A percentile compares a stretch with the other conserved stretches of the same genome.
Evolutionary conservation across 2,797 vertebrate genomes (phyloP).

Genomic region (Sciurus vulgaris): DNA sequence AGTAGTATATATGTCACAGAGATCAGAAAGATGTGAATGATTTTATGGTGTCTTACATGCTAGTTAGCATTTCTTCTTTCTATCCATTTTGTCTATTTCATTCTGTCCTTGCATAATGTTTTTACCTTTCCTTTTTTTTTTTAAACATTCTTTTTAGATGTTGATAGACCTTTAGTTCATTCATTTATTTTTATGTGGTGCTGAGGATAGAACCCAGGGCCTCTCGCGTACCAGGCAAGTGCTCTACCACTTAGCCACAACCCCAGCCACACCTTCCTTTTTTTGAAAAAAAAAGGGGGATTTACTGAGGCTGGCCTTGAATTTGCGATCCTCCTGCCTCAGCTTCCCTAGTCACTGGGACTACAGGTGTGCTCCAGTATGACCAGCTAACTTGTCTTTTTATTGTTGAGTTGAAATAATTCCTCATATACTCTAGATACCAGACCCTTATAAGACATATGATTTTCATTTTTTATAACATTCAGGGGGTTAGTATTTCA

Average conservation of each 20-base stretch:
- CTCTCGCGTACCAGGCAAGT: too few species aligned
- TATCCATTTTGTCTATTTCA: not conserved
- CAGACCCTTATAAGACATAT: not conserved
- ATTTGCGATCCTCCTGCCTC: too few species aligned
- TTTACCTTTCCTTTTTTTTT: not conserved
- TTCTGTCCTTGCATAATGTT: not conserved
- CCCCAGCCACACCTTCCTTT: too few species aligned
- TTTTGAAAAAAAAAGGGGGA: too few species aligned
- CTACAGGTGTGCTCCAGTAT: too few species aligned
- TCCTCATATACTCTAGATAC: not conserved
- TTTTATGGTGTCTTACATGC: not conserved
- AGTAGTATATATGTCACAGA: not conserved
- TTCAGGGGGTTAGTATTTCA: not conserved
- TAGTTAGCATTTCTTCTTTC: not conserved
- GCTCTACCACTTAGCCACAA: too few species aligned
- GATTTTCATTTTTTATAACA: not conserved
- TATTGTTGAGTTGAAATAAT: conserved; percentile 10
- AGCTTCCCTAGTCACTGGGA: too few species aligned
- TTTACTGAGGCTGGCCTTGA: not conserved
- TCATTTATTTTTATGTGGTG: too few species aligned
- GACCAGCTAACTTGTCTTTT: not conserved
- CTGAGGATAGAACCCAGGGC: too few species aligned
- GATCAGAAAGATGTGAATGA: not conserved
- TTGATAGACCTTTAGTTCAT: too few species aligned
- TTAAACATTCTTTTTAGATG: too few species aligned